Conservation (phyloP, 1,140 invertebrate species). For the Drosophila athabasca region DNA sequence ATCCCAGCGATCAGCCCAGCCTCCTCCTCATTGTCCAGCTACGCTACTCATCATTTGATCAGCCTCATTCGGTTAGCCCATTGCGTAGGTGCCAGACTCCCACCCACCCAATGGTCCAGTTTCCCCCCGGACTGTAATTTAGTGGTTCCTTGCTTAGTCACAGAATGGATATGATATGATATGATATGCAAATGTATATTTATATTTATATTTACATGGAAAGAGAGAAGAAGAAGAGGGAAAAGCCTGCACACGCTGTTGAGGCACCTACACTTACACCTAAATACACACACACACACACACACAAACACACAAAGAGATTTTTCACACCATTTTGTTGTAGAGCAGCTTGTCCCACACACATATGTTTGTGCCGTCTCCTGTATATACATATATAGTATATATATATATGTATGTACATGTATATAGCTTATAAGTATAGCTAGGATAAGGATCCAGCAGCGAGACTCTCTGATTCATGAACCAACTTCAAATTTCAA, state of each 20-base stretch:
- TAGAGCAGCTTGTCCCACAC: slow-evolving; percentile 27
- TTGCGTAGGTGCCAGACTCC: slow-evolving; percentile 18
- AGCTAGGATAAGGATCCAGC: slow-evolving; percentile 39
- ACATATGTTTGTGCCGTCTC: slow-evolving; percentile 33
- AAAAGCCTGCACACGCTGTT: slow-evolving; percentile 19
- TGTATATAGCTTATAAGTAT: slow-evolving; percentile 39
- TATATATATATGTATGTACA: neutral
- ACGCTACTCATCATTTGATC: slow-evolving; percentile 26
- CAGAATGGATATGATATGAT: neutral
- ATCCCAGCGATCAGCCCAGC: slow-evolving; percentile 40
- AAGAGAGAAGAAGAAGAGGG: slow-evolving; percentile 13
- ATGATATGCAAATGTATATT: too few relatives aligned
- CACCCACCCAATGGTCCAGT: slow-evolving; percentile 18
- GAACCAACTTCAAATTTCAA: slow-evolving; percentile 71
- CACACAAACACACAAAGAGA: neutral
- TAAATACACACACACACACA: slow-evolving; percentile 19
- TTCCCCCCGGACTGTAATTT: slow-evolving; percentile 20
- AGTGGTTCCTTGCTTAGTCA: slow-evolving; percentile 20
- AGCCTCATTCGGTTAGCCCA: slow-evolving; percentile 44
- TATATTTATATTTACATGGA: neutral
- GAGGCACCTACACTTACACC: slow-evolving; percentile 21
- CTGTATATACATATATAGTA: slow-evolving; percentile 11
- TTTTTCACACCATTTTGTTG: slow-evolving; percentile 41
- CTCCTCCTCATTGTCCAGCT: slow-evolving; percentile 48
- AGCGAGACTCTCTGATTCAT: slow-evolving; percentile 35